phyloP scores from a whole-genome alignment of 2,888 invertebrate genomes.

The Xestia ashworthii region DNA sequence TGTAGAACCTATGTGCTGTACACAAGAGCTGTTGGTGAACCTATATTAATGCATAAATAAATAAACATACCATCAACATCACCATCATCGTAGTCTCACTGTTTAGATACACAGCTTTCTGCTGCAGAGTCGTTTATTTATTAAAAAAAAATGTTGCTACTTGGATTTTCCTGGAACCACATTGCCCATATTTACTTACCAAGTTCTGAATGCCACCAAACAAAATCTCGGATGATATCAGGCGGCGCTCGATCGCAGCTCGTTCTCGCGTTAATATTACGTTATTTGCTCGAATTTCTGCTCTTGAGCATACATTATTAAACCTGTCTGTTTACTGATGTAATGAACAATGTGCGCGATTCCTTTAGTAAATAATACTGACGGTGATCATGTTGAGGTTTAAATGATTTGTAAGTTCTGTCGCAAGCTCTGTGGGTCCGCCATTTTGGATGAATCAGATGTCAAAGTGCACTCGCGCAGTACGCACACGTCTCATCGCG shows the following conservation, averaged over 20 bases:
- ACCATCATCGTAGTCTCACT: not conserved
- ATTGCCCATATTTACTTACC: not conserved
- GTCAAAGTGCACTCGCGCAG: too few species aligned
- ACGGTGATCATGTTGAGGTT: not conserved
- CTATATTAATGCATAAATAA: too few species aligned
- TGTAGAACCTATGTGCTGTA: too few species aligned
- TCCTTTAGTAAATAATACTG: not conserved
- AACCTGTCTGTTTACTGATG: slow-evolving; percentile 12
- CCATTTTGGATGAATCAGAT: too few species aligned
- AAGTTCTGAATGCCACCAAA: slow-evolving; percentile 13
- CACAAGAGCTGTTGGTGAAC: too few species aligned
- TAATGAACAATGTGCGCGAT: slow-evolving; percentile 16
- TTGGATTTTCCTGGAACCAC: not conserved
- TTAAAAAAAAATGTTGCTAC: not conserved
- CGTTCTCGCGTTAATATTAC: slow-evolving; percentile 46
- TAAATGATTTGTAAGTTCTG: not conserved
- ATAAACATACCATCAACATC: not conserved
- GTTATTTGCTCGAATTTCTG: slow-evolving; percentile 37
- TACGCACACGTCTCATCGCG: too few species aligned
- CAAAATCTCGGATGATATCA: slow-evolving; percentile 33
- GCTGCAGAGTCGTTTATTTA: not conserved
- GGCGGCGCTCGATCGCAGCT: slow-evolving; percentile 23
- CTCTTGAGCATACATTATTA: slow-evolving; percentile 26
- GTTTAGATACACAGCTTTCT: not conserved
- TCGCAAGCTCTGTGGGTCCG: not conserved